Conservation (phyloP, 2,797 vertebrate genomes). For the Gila robusta region DNA sequence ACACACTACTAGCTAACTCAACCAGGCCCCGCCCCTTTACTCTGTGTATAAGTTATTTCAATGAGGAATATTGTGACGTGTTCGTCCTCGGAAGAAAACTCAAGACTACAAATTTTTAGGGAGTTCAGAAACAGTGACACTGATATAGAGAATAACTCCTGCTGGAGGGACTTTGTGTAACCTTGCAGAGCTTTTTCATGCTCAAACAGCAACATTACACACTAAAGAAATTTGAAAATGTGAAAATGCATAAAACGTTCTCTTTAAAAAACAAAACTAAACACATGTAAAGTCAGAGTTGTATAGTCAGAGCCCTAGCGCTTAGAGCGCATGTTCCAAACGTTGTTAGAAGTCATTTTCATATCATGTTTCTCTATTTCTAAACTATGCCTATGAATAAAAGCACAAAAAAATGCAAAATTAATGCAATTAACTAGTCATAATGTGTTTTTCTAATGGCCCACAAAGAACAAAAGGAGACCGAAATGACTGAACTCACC, state of each 20-base stretch:
- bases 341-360: neutral
- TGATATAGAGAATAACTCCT: neutral
- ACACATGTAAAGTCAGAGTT: neutral
- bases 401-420: neutral
- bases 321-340: conserved; percentile 68
- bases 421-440: neutral
- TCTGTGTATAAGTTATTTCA: neutral
- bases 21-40: neutral
- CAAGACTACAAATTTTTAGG: neutral
- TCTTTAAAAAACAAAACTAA: too few species aligned
- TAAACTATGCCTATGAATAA: neutral
- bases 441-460: neutral
- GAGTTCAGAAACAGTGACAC: neutral
- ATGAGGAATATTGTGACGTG: neutral
- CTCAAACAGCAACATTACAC: neutral
- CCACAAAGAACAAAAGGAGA: neutral
- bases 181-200: neutral
- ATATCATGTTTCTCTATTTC: neutral
- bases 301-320: neutral
- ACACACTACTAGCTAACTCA: too few species aligned
- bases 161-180: neutral
- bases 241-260: neutral
- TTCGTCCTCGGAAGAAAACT: neutral
- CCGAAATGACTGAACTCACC: conserved; percentile 71
- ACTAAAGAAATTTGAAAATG: neutral